Base-by-base conservation (phyloP, 1,140 invertebrate species). In the Euura saliciscinereae region DNA sequence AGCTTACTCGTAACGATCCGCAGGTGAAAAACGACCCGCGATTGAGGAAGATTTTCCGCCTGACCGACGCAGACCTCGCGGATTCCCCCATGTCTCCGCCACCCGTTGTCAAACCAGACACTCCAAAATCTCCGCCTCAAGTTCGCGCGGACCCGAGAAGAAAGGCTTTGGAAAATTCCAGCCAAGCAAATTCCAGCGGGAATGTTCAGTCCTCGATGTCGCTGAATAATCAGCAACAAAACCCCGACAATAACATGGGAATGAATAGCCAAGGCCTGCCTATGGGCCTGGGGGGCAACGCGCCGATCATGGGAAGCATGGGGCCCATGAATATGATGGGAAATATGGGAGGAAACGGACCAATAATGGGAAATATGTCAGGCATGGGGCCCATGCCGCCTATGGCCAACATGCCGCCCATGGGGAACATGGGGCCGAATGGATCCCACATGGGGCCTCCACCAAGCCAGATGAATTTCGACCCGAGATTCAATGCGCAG, bases 11-110 rank as follows among this genome's bases (percentile, higher is more conserved):
- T 51, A 91, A 91, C 71, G 92, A 93, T 78, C 91, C 93, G 6
- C 90, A 92, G 76, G 92, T 93, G 1, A 88, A 91, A 66, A 88
- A 90, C 3, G 93, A 95, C 89, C 93, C 93, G 0, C 88, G 93
- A 65, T 78, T 94, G 72, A 88, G 92, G 73, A 94, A 93, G 84
- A 93, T 95, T 59, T 93, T 94, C 79, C 88, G 93, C 65, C 80
- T 93, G 59, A 88, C 88, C 3, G 85, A 89, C 46, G 88, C 90
- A 8, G 91, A 93, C 44, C 28, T 85, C 11, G 80, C 86, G 2
- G 86, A 87, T 75, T 84, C 86, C 2, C 83, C 85, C 7, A 87
- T 88, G 83, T 85, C 85, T 1, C 86, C 86, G 0, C 83, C 85
- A 44, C 84, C 84, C 4, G 28, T 28, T 28, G 71, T 82, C 4